Evolutionary conservation across 2,888 invertebrate genomes (phyloP), one percentile per base, ranked within the genome.

Genomic region (Hirtodrosophila histrioides): DNA sequence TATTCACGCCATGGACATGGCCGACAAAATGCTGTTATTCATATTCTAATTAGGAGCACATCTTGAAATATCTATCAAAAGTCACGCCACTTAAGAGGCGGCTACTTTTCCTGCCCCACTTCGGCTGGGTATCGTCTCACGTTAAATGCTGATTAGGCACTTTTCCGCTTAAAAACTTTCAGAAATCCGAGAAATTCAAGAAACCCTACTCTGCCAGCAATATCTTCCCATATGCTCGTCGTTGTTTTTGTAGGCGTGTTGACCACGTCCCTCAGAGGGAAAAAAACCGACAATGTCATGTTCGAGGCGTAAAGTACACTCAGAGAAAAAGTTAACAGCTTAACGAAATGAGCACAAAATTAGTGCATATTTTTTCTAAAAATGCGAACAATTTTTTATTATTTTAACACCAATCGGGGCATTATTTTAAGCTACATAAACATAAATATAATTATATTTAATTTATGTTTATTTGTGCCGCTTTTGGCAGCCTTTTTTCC

Each of bases 41-140:
- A 87, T 85, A 83, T 87, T 87, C 87, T 83, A 83, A 83, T 87
- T 83, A 85, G 70, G 46, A 54, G 36, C 46, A 57, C 58, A 65
- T 72, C 72, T 75, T 40, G 27, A 46, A 17, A 23, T 51, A 43
- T 49, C 45, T 54, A 75, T 54, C 61, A 62, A 57, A 69, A 86
- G 75, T 69, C 76, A 87, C 70, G 85, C 81, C 60, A 76, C 55
- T 62, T 29, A 35, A 7, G 33, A 10, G 40, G 27, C 58, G 44
- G 45, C 66, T 31, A 48, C 50, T 56, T 71, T 78, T 68, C 17
- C 9, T 48, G 6, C 7, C 31, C 7, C 65, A 64, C 72, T 53
- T 24, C 48, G 24, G 50, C 58, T 73, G 46, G 74, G 76, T 73
- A 73, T 24, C 60, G 46, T 50, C 73, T 56, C 54, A 81, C 81